These are phyloP conservation scores for Strigamia transsilvanica DNA, from an alignment of 2,888 invertebrate species.

Conservation along the genomic window DNA sequence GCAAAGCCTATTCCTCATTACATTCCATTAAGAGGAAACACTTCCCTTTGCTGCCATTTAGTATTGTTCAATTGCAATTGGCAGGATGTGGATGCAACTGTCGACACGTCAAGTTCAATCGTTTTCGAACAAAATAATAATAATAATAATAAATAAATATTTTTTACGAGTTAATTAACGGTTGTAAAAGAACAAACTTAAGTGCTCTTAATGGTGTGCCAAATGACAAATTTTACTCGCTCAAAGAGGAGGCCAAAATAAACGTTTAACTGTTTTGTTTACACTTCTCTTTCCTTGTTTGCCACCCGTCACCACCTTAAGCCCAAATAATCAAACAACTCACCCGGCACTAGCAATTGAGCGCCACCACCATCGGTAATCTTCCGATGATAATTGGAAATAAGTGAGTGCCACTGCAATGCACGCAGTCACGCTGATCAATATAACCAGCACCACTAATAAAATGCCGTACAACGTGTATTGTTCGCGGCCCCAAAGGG, in stretches of 20 bases:
- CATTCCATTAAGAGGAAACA: too few relatives aligned
- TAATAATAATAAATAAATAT: neutral
- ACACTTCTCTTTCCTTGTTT: neutral
- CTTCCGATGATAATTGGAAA: conserved; percentile 67
- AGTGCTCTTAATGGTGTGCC: neutral
- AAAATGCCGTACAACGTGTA: conserved; percentile 68
- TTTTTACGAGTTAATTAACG: neutral
- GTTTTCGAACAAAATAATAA: too few relatives aligned
- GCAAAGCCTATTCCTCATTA: too few relatives aligned
- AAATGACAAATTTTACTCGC: conserved; percentile 1
- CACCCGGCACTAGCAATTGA: conserved; percentile 67
- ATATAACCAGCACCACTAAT: conserved; percentile 66
- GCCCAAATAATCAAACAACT: conserved; percentile 56
- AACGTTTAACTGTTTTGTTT: neutral
- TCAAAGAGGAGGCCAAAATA: neutral
- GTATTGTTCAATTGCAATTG: too few relatives aligned
- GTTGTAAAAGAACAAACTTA: neutral
- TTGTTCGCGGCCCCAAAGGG: conserved; percentile 68
- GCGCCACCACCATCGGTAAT: conserved; percentile 69
- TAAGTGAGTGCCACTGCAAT: conserved; percentile 68
- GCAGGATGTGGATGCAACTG: too few relatives aligned
- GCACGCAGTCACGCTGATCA: conserved; percentile 67
- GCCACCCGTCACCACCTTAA: neutral
- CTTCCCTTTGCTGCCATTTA: too few relatives aligned
- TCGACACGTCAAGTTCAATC: too few relatives aligned